A percentile compares a stretch with the other conserved stretches of the same genome.
These are phyloP conservation scores for Bergia puertoricense DNA, from an alignment of 92 coral and sea anemone species.

Conservation along the genomic window DNA sequence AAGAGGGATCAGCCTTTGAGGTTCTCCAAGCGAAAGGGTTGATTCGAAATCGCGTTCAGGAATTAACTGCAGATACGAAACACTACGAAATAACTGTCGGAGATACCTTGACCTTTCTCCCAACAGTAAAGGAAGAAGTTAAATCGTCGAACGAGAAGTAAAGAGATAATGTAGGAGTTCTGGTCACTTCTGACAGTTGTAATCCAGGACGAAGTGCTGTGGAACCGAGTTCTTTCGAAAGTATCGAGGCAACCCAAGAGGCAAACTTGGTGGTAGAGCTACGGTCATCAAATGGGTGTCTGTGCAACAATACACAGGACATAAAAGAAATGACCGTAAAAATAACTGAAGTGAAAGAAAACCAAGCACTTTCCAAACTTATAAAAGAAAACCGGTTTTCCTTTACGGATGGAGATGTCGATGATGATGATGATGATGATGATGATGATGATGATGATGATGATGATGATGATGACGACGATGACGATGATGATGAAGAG, in stretches of 20 bases:
- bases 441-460: too few relatives aligned
- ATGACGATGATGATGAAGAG: neutral
- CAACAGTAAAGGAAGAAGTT: neutral
- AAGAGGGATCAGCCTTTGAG: neutral
- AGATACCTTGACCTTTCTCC: neutral
- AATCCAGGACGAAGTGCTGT: neutral
- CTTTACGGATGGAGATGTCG: too few relatives aligned
- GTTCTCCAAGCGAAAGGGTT: neutral
- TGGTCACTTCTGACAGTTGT: neutral
- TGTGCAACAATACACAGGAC: neutral
- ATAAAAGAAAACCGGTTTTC: too few relatives aligned
- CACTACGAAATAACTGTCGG: neutral
- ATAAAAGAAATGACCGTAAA: neutral
- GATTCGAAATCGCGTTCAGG: neutral
- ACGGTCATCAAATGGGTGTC: neutral
- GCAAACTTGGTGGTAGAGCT: neutral
- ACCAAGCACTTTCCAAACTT: too few relatives aligned
- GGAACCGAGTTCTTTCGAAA: neutral
- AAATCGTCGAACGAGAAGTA: neutral
- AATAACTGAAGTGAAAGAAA: neutral
- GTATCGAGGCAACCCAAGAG: neutral
- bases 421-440: too few relatives aligned
- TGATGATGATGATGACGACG: neutral
- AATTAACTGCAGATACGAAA: neutral
- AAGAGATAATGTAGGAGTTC: neutral